A percentile compares a stretch with the other conserved stretches of the same genome.
Evolutionary conservation across 2,113 vertebrate species (phyloP).

Genomic region (Sapajus apella): DNA sequence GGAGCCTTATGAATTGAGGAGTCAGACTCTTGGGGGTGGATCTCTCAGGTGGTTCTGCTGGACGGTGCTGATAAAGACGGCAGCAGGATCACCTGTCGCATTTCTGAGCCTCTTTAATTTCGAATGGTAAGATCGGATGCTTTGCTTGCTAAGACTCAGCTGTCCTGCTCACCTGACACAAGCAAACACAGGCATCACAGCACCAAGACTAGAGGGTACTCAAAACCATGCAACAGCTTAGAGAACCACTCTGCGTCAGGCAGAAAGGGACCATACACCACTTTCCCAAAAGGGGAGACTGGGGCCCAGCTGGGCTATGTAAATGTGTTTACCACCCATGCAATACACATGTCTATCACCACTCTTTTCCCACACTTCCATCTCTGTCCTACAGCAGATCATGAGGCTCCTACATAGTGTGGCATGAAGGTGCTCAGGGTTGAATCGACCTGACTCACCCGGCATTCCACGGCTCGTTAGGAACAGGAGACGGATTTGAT

Average conservation of each 20-base stretch:
- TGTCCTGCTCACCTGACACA: background rate
- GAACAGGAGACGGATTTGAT: background rate
- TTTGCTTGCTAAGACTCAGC: background rate
- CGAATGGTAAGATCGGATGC: background rate
- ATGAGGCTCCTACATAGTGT: too few species aligned
- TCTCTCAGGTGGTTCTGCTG: background rate
- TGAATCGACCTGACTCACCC: background rate
- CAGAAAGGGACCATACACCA: background rate
- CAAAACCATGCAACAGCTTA: background rate
- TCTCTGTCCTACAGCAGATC: background rate
- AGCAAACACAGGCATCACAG: background rate
- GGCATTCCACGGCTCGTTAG: background rate
- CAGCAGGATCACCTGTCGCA: background rate
- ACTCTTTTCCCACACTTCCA: background rate
- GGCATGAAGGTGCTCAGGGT: accelerated
- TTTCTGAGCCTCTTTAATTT: background rate
- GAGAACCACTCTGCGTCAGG: background rate
- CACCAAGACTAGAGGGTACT: background rate
- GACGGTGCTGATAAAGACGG: background rate
- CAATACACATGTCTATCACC: background rate
- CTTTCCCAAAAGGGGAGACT: background rate
- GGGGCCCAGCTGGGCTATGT: background rate
- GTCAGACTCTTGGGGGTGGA: background rate
- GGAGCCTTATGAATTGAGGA: background rate
- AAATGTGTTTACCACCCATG: background rate